phyloP scores from a whole-genome alignment of 2,113 vertebrate species.

The Anoura caudifer region DNA sequence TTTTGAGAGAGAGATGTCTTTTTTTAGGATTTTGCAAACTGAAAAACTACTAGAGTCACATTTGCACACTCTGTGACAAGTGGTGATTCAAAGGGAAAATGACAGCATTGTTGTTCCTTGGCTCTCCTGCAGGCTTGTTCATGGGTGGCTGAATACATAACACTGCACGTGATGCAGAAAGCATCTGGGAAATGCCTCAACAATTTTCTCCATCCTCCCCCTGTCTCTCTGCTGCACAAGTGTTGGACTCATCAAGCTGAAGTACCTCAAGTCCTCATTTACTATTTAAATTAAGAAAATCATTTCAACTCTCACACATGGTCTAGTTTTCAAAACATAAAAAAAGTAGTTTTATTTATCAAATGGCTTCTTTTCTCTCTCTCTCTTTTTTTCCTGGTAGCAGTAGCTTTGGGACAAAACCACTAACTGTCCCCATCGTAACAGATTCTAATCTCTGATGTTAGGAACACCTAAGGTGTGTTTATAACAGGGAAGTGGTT shows the following conservation, averaged over 20 bases:
- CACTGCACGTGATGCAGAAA: constrained; percentile 64
- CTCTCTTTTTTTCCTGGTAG: not conserved
- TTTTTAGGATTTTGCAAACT: not conserved
- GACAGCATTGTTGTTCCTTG: constrained; percentile 48
- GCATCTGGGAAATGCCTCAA: constrained; percentile 81
- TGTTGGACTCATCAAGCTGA: constrained; percentile 55
- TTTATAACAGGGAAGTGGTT: not conserved
- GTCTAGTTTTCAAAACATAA: not conserved
- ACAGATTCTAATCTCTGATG: not conserved
- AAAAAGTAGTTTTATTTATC: not conserved
- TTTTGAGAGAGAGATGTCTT: not conserved
- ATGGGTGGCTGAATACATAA: constrained; percentile 49
- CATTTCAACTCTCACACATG: constrained; percentile 8
- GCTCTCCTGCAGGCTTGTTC: constrained; percentile 64
- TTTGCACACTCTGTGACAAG: not conserved
- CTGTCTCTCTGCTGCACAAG: constrained; percentile 66
- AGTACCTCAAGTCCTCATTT: constrained; percentile 23
- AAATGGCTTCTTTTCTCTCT: not conserved
- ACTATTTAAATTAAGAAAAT: constrained; percentile 46
- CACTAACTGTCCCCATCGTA: not conserved
- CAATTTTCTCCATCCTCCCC: constrained; percentile 69
- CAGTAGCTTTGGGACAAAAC: not conserved
- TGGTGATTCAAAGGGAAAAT: constrained; percentile 45
- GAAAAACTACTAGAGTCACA: not conserved
- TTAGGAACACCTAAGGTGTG: not conserved